Conservation (phyloP, 2,113 vertebrate species). For the Polypterus bichir region DNA sequence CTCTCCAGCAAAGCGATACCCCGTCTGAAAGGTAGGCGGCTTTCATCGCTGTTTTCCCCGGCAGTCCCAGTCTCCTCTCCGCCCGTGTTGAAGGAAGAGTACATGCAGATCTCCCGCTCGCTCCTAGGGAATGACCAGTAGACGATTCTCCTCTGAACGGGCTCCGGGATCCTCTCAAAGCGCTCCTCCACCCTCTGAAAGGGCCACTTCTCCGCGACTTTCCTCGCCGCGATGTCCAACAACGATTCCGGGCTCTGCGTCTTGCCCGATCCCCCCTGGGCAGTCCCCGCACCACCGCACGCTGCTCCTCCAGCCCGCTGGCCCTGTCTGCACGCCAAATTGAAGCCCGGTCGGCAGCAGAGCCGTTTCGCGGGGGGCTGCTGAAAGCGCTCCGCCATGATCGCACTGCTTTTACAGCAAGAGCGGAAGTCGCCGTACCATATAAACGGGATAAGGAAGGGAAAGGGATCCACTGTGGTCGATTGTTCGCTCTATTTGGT, state of each 20-base stretch:
- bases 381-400: constrained; percentile 94
- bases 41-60: constrained; percentile 67
- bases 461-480: constrained; percentile 37
- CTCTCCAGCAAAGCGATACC: constrained; percentile 80
- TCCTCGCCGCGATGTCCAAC: constrained; percentile 82
- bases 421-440: constrained; percentile 78
- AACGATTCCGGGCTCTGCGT: constrained; percentile 77
- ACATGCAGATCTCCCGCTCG: constrained; percentile 92
- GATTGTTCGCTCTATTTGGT: constrained; percentile 64
- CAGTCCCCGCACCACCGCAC: constrained; percentile 49
- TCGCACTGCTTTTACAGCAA: constrained; percentile 80
- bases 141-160: constrained; percentile 85
- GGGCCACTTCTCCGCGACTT: constrained; percentile 92
- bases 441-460: constrained; percentile 74
- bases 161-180: constrained; percentile 89
- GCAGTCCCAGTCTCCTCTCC: constrained; percentile 56
- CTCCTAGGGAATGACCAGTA: constrained; percentile 94
- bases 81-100: constrained; percentile 82
- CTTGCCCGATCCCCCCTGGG: constrained; percentile 54
- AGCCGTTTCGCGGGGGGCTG: constrained; percentile 88
- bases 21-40: constrained; percentile 77
- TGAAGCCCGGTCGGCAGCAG: constrained; percentile 77
- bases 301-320: constrained; percentile 55
- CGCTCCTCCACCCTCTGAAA: constrained; percentile 88
- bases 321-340: constrained; percentile 50